These are phyloP conservation scores for Idaea aversata DNA, from an alignment of 2,888 invertebrate genomes.

Conservation along the genomic window DNA sequence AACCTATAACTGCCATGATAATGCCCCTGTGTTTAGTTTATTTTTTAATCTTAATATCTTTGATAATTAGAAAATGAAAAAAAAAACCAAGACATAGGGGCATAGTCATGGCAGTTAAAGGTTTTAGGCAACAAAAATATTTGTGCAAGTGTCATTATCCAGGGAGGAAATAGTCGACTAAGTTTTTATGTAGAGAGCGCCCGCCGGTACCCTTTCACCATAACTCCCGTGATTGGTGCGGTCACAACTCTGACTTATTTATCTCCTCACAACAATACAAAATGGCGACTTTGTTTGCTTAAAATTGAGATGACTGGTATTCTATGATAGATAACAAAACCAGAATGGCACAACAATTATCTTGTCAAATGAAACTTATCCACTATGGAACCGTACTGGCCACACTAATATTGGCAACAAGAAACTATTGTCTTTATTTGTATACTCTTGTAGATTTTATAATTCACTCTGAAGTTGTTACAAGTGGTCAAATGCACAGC, in stretches of 20 bases:
- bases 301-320: neutral
- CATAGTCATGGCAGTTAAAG: too few species aligned
- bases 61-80: too few species aligned
- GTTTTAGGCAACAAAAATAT: too few species aligned
- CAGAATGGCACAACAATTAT: neutral
- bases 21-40: too few species aligned
- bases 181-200: too few species aligned
- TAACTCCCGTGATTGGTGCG: neutral
- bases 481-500: neutral
- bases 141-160: too few species aligned
- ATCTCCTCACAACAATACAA: neutral
- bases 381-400: constrained; percentile 54
- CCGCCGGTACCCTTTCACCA: too few species aligned
- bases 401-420: constrained; percentile 56
- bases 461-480: neutral
- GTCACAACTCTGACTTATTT: neutral
- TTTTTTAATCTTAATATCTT: too few species aligned
- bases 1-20: too few species aligned
- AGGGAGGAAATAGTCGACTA: too few species aligned
- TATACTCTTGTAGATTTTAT: neutral
- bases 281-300: neutral
- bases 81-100: too few species aligned
- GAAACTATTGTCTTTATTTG: constrained; percentile 27
- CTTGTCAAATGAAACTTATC: constrained; percentile 10
- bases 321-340: neutral